Evolutionary conservation across 2,888 invertebrate genomes (phyloP).

Genomic region (Dynastes grantii): DNA sequence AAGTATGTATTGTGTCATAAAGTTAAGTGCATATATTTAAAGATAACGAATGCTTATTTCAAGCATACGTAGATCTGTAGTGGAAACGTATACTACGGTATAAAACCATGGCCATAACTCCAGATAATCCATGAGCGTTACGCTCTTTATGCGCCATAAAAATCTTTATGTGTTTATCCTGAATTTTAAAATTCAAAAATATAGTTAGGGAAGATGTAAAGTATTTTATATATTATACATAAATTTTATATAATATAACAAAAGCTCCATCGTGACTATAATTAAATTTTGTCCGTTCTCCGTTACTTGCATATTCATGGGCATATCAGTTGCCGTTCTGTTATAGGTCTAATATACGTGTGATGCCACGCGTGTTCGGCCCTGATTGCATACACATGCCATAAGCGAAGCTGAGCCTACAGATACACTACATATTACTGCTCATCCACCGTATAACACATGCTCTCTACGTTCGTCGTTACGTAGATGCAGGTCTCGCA

Average conservation of each 20-base stretch:
- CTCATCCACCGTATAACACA: conserved; percentile 55
- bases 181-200: no score
- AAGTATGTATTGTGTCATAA: no score
- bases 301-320: conserved; percentile 39
- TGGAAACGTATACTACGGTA: no score
- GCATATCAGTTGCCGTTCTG: conserved; percentile 45
- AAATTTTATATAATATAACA: conserved; percentile 15
- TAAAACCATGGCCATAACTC: no score
- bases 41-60: no score
- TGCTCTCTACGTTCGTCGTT: conserved; percentile 46
- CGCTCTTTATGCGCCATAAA: no score
- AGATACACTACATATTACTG: conserved; percentile 54
- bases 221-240: neutral
- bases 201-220: no score
- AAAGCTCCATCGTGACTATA: conserved; percentile 18
- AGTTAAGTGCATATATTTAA: no score
- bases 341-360: conserved; percentile 59
- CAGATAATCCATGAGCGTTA: no score
- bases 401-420: conserved; percentile 58
- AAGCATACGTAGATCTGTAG: no score
- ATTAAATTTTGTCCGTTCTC: conserved; percentile 43
- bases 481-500: conserved; percentile 45
- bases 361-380: conserved; percentile 60
- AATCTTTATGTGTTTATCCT: no score
- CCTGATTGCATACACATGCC: conserved; percentile 62